Conservation (phyloP, 2,113 vertebrate genomes). For the Phycodurus eques region DNA sequence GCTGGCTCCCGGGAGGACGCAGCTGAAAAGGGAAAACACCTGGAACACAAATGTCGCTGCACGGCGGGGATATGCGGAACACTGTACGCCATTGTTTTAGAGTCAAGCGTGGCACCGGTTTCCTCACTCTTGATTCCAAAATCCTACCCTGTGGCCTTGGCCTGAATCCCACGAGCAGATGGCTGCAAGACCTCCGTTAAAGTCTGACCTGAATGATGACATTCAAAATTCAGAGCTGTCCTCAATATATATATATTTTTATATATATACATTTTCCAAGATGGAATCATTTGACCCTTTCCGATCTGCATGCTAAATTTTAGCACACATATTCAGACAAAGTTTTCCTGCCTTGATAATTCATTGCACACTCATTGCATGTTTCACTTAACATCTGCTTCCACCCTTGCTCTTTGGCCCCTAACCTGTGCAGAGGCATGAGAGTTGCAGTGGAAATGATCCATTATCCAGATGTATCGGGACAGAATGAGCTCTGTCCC, state of each 20-base stretch:
- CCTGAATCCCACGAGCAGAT: conserved; percentile 70
- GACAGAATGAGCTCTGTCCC: conserved; percentile 44
- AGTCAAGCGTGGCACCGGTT: conserved; percentile 24
- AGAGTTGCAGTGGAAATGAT: conserved; percentile 60
- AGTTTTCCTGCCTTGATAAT: conserved; percentile 62
- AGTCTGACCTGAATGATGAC: conserved; percentile 73
- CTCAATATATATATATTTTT: conserved; percentile 26
- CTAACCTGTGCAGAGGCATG: conserved; percentile 47
- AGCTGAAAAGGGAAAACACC: conserved; percentile 73
- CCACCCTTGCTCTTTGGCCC: conserved; percentile 38
- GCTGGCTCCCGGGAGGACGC: conserved; percentile 63
- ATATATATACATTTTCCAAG: conserved; percentile 18
- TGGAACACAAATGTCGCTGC: conserved; percentile 58
- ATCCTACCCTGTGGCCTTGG: conserved; percentile 67
- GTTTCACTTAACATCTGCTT: conserved; percentile 69
- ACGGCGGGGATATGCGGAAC: conserved; percentile 41
- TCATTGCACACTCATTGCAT: conserved; percentile 66
- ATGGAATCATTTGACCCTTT: conserved; percentile 34
- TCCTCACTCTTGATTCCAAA: conserved; percentile 36
- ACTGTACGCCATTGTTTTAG: conserved; percentile 36
- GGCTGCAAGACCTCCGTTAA: conserved; percentile 68
- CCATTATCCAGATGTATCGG: conserved; percentile 68
- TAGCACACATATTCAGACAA: conserved; percentile 41
- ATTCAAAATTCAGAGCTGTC: conserved; percentile 47
- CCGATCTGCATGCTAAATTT: conserved; percentile 35